Evolutionary conservation across 1,140 invertebrate species (phyloP).

Genomic region (Drosophila sp.): DNA sequence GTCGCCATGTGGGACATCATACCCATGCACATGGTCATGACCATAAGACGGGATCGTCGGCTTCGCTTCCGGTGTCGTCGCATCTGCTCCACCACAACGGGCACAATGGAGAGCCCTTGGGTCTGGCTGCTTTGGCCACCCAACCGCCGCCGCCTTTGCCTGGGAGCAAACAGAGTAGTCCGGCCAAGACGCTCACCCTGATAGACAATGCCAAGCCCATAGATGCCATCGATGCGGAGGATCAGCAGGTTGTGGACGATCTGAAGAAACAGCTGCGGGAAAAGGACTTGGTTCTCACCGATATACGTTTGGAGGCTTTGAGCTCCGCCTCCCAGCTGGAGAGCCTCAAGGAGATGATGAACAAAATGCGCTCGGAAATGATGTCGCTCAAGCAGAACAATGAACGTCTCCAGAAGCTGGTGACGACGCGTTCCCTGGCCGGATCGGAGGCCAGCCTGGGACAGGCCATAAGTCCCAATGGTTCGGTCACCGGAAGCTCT

Average conservation of each 20-base stretch:
- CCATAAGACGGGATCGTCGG: constrained; percentile 28
- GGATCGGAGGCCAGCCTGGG: constrained; percentile 91
- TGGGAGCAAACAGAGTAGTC: constrained; percentile 69
- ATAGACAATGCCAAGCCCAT: constrained; percentile 83
- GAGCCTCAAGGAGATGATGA: constrained; percentile 97
- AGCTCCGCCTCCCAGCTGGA: constrained; percentile 98
- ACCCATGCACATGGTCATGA: constrained; percentile 40
- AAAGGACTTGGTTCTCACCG: constrained; percentile 97
- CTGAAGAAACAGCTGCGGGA: constrained; percentile 96
- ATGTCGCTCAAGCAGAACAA: constrained; percentile 98
- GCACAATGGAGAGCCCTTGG: constrained; percentile 60
- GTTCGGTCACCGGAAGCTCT: constrained; percentile 77
- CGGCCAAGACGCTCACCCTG: constrained; percentile 80
- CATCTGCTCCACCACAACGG: constrained; percentile 23
- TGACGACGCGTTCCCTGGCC: constrained; percentile 91
- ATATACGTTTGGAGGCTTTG: constrained; percentile 96
- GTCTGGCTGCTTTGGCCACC: constrained; percentile 71
- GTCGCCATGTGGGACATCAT: constrained; percentile 83
- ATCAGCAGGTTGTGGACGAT: constrained; percentile 89
- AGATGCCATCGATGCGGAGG: constrained; percentile 79
- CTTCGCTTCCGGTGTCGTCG: constrained; percentile 4
- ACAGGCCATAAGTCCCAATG: constrained; percentile 85
- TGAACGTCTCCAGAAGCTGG: constrained; percentile 94
- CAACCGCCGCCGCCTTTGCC: constrained; percentile 70
- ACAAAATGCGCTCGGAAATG: constrained; percentile 98